phyloP scores from a whole-genome alignment of 1,140 invertebrate species.

The Dermatophagoides farinae region DNA sequence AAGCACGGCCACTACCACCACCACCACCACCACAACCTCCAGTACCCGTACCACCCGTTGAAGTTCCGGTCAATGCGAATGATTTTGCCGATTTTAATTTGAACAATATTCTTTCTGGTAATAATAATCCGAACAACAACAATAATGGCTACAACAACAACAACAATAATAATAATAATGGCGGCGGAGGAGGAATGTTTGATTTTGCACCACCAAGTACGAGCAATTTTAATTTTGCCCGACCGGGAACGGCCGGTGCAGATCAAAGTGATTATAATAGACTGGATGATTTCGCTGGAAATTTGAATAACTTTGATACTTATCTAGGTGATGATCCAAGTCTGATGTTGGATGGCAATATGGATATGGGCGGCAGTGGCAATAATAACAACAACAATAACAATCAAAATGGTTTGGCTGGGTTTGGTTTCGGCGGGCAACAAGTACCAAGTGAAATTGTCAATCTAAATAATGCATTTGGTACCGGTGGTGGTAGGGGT shows the following conservation, averaged over 20 bases:
- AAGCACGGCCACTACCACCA: background rate
- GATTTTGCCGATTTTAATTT: conserved; percentile 3
- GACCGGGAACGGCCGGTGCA: too few species aligned
- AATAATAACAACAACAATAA: background rate
- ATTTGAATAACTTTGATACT: conserved; percentile 9
- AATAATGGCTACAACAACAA: background rate
- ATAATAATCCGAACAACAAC: background rate
- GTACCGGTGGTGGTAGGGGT: background rate
- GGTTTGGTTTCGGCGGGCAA: background rate
- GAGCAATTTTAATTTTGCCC: background rate
- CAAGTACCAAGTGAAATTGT: background rate
- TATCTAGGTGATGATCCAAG: conserved; percentile 1
- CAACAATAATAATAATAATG: too few species aligned
- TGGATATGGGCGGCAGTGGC: background rate
- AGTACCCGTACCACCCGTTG: background rate
- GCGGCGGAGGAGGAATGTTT: background rate
- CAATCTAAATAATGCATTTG: conserved; percentile 5
- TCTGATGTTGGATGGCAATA: background rate
- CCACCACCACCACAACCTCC: background rate
- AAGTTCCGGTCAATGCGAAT: background rate
- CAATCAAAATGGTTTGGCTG: background rate
- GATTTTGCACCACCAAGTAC: background rate
- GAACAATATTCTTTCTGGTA: background rate
- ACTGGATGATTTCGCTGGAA: conserved; percentile 4
- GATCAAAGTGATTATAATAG: conserved; percentile 1